Conservation (phyloP, 2,888 invertebrate genomes). For the Ophion costatus region DNA sequence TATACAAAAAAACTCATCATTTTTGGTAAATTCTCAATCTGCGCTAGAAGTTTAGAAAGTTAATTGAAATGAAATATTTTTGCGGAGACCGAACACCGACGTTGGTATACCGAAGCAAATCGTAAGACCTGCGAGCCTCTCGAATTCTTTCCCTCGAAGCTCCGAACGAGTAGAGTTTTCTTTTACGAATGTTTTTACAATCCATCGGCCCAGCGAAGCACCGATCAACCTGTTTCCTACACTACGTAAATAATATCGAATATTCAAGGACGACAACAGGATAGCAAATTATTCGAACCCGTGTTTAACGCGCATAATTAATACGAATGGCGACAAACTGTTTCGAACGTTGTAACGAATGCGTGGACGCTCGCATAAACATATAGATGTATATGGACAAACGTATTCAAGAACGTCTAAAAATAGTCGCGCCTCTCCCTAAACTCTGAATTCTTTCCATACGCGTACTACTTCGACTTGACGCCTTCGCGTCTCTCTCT, state of each 20-base stretch:
- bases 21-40: neutral
- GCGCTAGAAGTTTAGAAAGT: neutral
- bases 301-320: constrained; percentile 27
- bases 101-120: neutral
- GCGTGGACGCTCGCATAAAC: constrained; percentile 7
- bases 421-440: constrained; percentile 66
- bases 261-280: constrained; percentile 50
- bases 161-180: neutral
- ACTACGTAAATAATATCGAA: constrained; percentile 39
- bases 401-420: constrained; percentile 62
- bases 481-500: neutral
- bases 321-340: constrained; percentile 10
- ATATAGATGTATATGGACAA: constrained; percentile 12
- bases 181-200: neutral
- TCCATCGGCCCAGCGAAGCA: neutral
- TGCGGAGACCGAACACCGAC: neutral
- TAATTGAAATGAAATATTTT: neutral
- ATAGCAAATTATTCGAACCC: constrained; percentile 19
- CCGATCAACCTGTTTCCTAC: neutral
- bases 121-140: neutral
- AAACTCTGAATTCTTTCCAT: constrained; percentile 58
- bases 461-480: constrained; percentile 1
- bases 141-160: neutral
- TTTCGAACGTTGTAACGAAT: constrained; percentile 39
- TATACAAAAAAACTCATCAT: neutral